These are phyloP conservation scores for Crotalus helleri DNA, from an alignment of 2,113 vertebrate genomes.

Conservation along the genomic window DNA sequence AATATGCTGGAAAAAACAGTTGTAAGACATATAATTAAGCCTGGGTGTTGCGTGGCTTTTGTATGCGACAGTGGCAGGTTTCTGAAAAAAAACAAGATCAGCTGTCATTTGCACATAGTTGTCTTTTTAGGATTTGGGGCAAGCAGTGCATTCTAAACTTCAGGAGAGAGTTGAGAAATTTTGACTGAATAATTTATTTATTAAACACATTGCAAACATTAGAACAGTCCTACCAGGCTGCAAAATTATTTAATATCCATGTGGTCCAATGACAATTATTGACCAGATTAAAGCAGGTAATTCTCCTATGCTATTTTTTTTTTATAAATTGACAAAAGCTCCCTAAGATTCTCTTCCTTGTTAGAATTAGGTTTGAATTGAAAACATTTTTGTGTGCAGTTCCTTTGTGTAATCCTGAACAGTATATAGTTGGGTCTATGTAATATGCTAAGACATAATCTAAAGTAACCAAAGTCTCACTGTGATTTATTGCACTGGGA, in stretches of 20 bases:
- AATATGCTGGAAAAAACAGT: slow-evolving; percentile 60
- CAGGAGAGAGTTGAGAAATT: slow-evolving; percentile 39
- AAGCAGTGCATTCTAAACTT: slow-evolving; percentile 46
- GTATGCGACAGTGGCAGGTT: slow-evolving; percentile 48
- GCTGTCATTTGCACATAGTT: slow-evolving; percentile 45
- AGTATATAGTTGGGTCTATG: background rate
- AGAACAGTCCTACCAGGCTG: slow-evolving; percentile 11
- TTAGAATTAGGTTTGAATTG: background rate
- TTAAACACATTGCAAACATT: slow-evolving; percentile 36
- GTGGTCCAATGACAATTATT: background rate
- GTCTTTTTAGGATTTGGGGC: slow-evolving; percentile 36
- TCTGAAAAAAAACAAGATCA: slow-evolving; percentile 35
- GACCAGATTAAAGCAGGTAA: background rate
- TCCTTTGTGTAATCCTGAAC: background rate
- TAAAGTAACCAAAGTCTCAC: background rate
- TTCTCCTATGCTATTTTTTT: background rate
- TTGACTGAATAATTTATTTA: slow-evolving; percentile 56
- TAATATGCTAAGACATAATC: background rate
- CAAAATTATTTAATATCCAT: slow-evolving; percentile 31
- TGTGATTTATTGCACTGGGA: background rate
- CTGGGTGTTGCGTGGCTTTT: slow-evolving; percentile 26
- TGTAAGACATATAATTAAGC: slow-evolving; percentile 59
- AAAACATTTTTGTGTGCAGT: background rate
- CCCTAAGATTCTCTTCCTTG: background rate
- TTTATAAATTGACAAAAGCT: background rate